phyloP scores from a whole-genome alignment of 2,888 invertebrate genomes.

The Graphium colonna region DNA sequence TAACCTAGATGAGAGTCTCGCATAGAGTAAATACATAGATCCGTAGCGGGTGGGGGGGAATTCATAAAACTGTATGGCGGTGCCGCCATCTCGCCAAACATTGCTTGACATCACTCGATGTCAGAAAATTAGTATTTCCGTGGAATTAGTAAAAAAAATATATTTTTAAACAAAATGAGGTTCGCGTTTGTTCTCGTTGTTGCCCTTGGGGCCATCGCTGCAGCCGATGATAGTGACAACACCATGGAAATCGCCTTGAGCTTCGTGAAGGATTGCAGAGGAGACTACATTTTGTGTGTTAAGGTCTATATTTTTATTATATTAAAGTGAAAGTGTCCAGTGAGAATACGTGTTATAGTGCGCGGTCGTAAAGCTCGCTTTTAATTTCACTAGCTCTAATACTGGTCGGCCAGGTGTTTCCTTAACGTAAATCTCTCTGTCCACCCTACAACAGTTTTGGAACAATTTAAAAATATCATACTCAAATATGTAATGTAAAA shows the following conservation, averaged over 20 bases:
- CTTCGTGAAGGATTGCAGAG: constrained; percentile 85
- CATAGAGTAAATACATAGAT: constrained; percentile 42
- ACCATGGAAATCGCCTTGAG: constrained; percentile 82
- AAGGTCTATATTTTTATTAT: constrained; percentile 80
- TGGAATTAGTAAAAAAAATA: constrained; percentile 36
- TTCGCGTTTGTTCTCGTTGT: constrained; percentile 50
- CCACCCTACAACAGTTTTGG: neutral
- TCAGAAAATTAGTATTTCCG: constrained; percentile 51
- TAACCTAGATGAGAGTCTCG: constrained; percentile 57
- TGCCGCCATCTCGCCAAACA: constrained; percentile 58
- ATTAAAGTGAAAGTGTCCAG: constrained; percentile 66
- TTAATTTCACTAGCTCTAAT: constrained; percentile 8
- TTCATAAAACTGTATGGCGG: constrained; percentile 71
- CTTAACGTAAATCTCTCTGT: neutral
- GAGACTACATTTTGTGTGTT: constrained; percentile 84
- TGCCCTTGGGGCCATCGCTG: constrained; percentile 60
- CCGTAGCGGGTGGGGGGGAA: constrained; percentile 56
- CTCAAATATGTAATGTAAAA: constrained; percentile 10
- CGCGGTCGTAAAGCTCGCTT: constrained; percentile 27
- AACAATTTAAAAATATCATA: neutral
- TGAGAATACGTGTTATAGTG: constrained; percentile 44
- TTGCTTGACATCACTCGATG: constrained; percentile 67
- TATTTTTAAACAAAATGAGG: constrained; percentile 47
- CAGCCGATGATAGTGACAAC: constrained; percentile 72
- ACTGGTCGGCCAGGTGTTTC: neutral